phyloP scores from a whole-genome alignment of 1,140 invertebrate species.

The Drosophila lini region DNA sequence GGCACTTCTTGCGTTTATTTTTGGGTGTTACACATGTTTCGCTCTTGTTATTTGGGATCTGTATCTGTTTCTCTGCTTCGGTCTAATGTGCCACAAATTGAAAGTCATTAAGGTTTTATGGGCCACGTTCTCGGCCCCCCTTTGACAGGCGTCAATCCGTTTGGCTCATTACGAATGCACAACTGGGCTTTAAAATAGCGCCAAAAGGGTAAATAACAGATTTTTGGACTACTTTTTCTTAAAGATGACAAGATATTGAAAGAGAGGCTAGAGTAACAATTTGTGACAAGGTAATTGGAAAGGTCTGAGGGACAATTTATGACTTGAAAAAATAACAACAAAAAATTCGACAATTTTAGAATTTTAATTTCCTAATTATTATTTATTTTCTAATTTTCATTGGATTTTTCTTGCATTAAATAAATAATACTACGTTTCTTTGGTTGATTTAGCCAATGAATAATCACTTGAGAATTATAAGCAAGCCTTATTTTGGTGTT shows the following conservation, averaged over 20 bases:
- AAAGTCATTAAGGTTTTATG: constrained; percentile 73
- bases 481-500: too few relatives aligned
- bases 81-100: constrained; percentile 80
- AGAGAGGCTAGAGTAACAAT: not conserved
- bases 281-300: not conserved
- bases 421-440: too few relatives aligned
- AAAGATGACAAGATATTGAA: constrained; percentile 37
- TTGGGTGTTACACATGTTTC: constrained; percentile 62
- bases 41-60: constrained; percentile 51
- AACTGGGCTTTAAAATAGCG: constrained; percentile 48
- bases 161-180: constrained; percentile 69
- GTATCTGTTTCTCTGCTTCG: constrained; percentile 25
- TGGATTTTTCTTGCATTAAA: too few relatives aligned
- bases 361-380: too few relatives aligned
- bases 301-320: not conserved
- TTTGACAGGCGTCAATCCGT: constrained; percentile 72
- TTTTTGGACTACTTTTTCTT: constrained; percentile 56
- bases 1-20: constrained; percentile 18
- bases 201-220: constrained; percentile 21
- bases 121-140: constrained; percentile 34
- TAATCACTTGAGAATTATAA: too few relatives aligned
- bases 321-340: too few relatives aligned
- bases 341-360: too few relatives aligned
- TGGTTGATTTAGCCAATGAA: too few relatives aligned
- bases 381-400: too few relatives aligned